Percentiles rank a stretch among this genome's conserved stretches.
phyloP scores from a whole-genome alignment of 1,140 invertebrate genomes.

The Atta cephalotes region DNA sequence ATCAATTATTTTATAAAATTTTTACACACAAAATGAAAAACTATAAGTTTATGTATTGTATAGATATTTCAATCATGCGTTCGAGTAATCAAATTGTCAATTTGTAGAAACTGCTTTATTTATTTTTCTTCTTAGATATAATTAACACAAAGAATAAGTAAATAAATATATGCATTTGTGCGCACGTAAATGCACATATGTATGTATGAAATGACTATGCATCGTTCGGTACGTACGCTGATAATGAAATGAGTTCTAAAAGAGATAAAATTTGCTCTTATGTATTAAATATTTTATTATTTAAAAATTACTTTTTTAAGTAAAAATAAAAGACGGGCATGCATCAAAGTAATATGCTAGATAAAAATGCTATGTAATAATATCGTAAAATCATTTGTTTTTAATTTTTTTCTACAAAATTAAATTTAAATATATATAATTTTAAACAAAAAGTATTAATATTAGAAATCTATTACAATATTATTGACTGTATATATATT shows the following conservation, averaged over 20 bases:
- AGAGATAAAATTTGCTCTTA: neutral
- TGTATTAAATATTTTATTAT: too few relatives aligned
- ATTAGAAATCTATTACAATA: too few relatives aligned
- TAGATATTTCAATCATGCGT: neutral
- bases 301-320: too few relatives aligned
- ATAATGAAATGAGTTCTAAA: neutral
- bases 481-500: too few relatives aligned
- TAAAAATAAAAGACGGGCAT: too few relatives aligned
- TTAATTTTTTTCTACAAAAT: too few relatives aligned
- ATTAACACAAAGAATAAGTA: neutral
- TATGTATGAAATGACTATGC: too few relatives aligned
- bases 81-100: neutral
- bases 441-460: too few relatives aligned
- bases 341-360: too few relatives aligned
- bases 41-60: neutral
- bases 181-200: neutral
- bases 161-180: neutral
- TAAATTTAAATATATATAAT: too few relatives aligned
- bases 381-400: too few relatives aligned
- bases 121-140: neutral
- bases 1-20: neutral
- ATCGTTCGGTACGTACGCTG: neutral
- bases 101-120: neutral
- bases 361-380: too few relatives aligned
- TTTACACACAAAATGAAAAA: neutral